Percentiles rank a stretch among this genome's conserved stretches.
Conservation (phyloP, 2,888 invertebrate genomes). For the Spodoptera littoralis region DNA sequence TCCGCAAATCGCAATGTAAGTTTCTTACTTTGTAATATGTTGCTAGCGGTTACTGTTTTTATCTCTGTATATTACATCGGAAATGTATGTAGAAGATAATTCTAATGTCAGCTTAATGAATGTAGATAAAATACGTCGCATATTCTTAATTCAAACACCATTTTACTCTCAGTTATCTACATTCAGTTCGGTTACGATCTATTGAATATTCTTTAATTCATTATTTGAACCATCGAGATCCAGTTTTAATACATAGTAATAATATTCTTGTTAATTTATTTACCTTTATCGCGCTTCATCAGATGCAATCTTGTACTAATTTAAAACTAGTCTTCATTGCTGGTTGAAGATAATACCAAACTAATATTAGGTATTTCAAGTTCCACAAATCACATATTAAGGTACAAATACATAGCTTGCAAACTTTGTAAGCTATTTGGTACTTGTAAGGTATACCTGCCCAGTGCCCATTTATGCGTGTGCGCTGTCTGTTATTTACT, state of each 20-base stretch:
- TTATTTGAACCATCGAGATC: no score
- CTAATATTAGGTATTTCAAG: no score
- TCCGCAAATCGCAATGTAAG: slow-evolving; percentile 43
- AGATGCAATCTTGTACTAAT: no score
- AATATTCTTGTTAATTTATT: no score
- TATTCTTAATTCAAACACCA: slow-evolving; percentile 14
- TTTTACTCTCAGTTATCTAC: neutral
- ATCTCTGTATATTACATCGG: slow-evolving; percentile 41
- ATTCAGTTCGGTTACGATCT: no score
- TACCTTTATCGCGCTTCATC: no score
- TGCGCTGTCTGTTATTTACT: slow-evolving; percentile 55
- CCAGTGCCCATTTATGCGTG: slow-evolving; percentile 18
- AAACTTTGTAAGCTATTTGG: slow-evolving; percentile 20
- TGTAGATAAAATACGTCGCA: slow-evolving; percentile 12
- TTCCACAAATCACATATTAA: neutral
- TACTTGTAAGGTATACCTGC: slow-evolving; percentile 20
- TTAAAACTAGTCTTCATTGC: no score
- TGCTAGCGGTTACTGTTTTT: slow-evolving; percentile 46
- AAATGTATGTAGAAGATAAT: slow-evolving; percentile 45
- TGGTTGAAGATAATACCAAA: no score
- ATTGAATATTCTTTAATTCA: no score
- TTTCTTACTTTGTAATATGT: slow-evolving; percentile 54
- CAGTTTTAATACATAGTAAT: no score
- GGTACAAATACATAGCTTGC: neutral
- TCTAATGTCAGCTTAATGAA: slow-evolving; percentile 35